Evolutionary conservation across 2,113 vertebrate species (phyloP).

Genomic region (Malurus cyaneus): DNA sequence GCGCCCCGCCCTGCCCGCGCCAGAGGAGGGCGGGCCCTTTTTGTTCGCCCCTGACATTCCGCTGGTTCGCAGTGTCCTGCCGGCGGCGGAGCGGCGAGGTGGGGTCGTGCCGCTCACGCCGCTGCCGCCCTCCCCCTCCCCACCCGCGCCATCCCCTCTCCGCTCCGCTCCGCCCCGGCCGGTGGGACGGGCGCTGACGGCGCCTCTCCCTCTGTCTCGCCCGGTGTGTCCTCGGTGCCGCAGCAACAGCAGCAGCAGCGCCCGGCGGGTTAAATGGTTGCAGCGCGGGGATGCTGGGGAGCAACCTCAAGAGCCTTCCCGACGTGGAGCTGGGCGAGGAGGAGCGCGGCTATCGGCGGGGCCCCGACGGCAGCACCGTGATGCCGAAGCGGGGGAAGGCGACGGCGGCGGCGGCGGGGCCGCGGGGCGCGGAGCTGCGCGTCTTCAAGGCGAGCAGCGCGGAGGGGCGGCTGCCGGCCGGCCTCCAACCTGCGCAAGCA

Average conservation of each 20-base stretch:
- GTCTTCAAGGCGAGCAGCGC: constrained; percentile 85
- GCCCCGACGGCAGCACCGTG: constrained; percentile 73
- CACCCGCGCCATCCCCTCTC: not conserved
- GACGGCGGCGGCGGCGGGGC: constrained; percentile 49
- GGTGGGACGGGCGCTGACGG: constrained; percentile 15
- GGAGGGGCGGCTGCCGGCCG: constrained; percentile 75
- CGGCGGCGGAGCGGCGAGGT: not conserved
- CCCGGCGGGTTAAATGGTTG: constrained; percentile 68
- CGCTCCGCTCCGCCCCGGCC: not conserved
- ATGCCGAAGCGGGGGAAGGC: constrained; percentile 81
- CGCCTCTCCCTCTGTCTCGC: constrained; percentile 23
- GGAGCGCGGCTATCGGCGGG: constrained; percentile 50
- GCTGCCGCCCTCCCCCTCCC: too few species aligned
- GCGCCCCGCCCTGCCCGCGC: not conserved
- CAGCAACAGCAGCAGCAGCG: not conserved
- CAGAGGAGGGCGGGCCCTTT: constrained; percentile 9
- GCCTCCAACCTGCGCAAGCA: constrained; percentile 86
- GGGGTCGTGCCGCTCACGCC: not conserved
- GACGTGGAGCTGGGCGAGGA: constrained; percentile 76
- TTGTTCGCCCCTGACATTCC: constrained; percentile 29
- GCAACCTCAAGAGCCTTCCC: constrained; percentile 81
- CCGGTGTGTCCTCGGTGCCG: not conserved
- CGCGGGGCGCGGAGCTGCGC: constrained; percentile 82
- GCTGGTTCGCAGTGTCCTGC: constrained; percentile 17
- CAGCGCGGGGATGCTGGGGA: constrained; percentile 86